Conservation (phyloP, 2,888 invertebrate species). For the Sesamia inferens region DNA sequence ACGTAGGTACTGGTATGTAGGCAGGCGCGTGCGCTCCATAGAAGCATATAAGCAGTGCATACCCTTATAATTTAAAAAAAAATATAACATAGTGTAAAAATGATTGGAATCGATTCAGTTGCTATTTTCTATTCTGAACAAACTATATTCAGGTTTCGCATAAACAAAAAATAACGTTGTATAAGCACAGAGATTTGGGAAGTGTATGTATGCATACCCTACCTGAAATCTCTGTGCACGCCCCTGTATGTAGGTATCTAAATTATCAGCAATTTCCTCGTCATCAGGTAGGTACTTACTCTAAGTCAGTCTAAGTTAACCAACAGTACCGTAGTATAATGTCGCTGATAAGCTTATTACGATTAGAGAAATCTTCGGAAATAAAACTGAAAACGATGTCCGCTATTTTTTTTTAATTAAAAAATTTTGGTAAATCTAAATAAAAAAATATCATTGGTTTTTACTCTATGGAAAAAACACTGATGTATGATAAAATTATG, state of each 20-base stretch:
- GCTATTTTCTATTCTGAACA: too few relatives aligned
- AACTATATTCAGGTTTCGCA: too few relatives aligned
- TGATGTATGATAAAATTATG: conserved; percentile 34
- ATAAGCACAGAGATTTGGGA: too few relatives aligned
- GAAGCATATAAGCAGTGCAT: too few relatives aligned
- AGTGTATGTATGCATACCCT: too few relatives aligned
- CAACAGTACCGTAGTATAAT: not conserved
- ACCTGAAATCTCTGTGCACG: too few relatives aligned
- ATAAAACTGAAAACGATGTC: not conserved
- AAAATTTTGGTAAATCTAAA: not conserved
- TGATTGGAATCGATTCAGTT: too few relatives aligned
- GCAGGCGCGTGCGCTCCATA: too few relatives aligned
- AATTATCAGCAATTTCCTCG: not conserved
- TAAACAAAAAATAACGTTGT: too few relatives aligned
- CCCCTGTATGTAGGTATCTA: not conserved
- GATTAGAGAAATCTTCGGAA: not conserved
- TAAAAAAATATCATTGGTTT: not conserved
- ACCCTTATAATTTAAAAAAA: too few relatives aligned
- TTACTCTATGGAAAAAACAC: not conserved
- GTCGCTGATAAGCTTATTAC: not conserved
- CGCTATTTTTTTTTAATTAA: not conserved
- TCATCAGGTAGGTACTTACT: not conserved
- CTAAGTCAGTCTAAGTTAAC: too few relatives aligned
- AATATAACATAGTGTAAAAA: too few relatives aligned
- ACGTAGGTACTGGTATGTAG: not conserved